phyloP scores from a whole-genome alignment of 1,140 invertebrate genomes.

The Lordiphosa clarofinis region DNA sequence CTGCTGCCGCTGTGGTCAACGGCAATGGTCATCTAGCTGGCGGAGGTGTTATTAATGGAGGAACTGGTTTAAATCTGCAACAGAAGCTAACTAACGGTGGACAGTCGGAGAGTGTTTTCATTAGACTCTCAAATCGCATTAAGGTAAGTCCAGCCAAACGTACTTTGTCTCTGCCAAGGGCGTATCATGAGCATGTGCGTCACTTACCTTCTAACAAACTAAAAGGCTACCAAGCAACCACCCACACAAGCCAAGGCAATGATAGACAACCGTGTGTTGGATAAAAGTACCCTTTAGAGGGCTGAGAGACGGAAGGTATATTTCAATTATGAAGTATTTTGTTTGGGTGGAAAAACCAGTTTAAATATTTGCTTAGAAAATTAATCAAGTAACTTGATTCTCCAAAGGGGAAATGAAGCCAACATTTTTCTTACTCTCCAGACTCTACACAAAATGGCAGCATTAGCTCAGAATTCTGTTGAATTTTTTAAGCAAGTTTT shows the following conservation, averaged over 20 bases:
- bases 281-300: no score
- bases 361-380: no score
- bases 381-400: no score
- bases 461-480: no score
- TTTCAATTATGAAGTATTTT: no score
- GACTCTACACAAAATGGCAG: no score
- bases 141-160: slow-evolving; percentile 83
- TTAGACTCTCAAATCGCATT: slow-evolving; percentile 96
- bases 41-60: slow-evolving; percentile 2
- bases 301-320: no score
- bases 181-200: slow-evolving; percentile 1
- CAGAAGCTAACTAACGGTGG: slow-evolving; percentile 78
- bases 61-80: slow-evolving; percentile 43
- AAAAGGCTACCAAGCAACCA: slow-evolving; percentile 27
- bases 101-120: slow-evolving; percentile 96
- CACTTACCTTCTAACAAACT: slow-evolving; percentile 2
- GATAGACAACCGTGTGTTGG: no score
- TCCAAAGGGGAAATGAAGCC: no score
- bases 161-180: neutral
- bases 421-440: neutral
- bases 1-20: slow-evolving; percentile 59
- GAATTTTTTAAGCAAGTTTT: no score
- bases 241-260: slow-evolving; percentile 18
- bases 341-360: no score
- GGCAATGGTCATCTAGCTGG: slow-evolving; percentile 42